Base-by-base conservation (phyloP, 2,113 vertebrate genomes). In the Triplophysa siluroides region DNA sequence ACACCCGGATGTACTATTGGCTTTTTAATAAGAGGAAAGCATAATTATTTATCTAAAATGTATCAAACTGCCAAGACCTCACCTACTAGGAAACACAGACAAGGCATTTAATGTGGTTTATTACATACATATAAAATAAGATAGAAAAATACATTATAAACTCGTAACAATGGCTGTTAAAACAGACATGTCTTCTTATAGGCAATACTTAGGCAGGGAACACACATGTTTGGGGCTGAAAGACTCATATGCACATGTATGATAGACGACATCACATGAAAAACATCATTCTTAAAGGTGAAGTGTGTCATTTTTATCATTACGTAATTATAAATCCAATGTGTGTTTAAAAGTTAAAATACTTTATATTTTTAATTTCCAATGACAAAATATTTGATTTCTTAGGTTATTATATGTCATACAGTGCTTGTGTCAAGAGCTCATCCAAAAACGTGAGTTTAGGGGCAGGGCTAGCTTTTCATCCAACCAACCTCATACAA, bases 141-240 rank as follows among this genome's bases (percentile, higher is more conserved):
- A 95, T 96, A 96, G 93, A 96, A 96, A 96, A 96, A 96, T 95
- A 96, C 93, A 94, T 94, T 96, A 96, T 94, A 96, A 96, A 96
- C 94, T 82, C 93, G 94, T 95, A 95, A 96, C 95, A 96, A 95
- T 95, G 93, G 95, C 94, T 96, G 94, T 95, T 95, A 94, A 96
- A 95, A 96, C 94, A 95, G 95, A 95, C 94, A 94, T 93, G 91
- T 94, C 92, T 95, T 94, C 90, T 95, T 93, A 93, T 93, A 96
- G 95, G 94, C 93, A 96, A 95, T 94, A 94, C 93, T 94, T 94
- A 93, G 93, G 94, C 93, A 95, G 93, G 93, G 90, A 77, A 52
- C 93, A 94, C 92, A 79, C 91, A 93, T 67, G 82, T 76, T 21
- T 65, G 38, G 87, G 90, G 94, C 92, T 38, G 33, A 38, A 38